Evolutionary conservation across 2,113 vertebrate genomes (phyloP), one percentile per base, ranked within the genome.

Genomic region (Dendropsophus ebraccatus): DNA sequence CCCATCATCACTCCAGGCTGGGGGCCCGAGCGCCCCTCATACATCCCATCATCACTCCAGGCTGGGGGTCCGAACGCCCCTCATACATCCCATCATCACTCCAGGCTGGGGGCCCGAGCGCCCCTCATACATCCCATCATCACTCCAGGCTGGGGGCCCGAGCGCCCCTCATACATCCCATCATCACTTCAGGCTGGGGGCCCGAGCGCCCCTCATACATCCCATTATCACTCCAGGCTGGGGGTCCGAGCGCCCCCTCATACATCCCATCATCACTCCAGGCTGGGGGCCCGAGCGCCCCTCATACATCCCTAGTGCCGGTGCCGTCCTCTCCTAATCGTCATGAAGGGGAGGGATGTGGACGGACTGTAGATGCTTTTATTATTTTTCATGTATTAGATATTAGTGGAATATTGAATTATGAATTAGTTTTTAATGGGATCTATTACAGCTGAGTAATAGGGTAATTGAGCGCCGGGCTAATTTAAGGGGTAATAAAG

Each of bases 381-480:
- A 76, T 21, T 78, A 56, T 19, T 81, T 49, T 47, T 16, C 25
- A 81, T 67, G 60, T 81, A 81, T 81, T 67, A 81, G 79, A 81
- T 81, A 81, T 81, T 81, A 81, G 79, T 17, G 17, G 60, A 49
- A 49, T 81, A 67, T 81, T 81, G 79, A 81, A 81, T 81, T 81
- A 67, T 81, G 79, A 81, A 81, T 81, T 81, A 30, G 60, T 45
- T 50, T 81, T 67, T 81, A 81, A 81, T 81, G 79, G 17, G 58
- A 67, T 81, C 79, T 81, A 81, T 81, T 81, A 81, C 49, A 67
- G 41, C 56, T 81, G 58, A 81, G 58, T 65, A 81, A 81, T 69
- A 50, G 79, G 58, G 50, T 81, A 81, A 81, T 81, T 81, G 58
- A 67, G 50, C 25, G 60, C 41, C 16, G 79, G 60, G 25, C 79